Percentiles rank a stretch among this genome's conserved stretches.
phyloP scores from a whole-genome alignment of 2,113 vertebrate genomes.

The Gobiocypris rarus region DNA sequence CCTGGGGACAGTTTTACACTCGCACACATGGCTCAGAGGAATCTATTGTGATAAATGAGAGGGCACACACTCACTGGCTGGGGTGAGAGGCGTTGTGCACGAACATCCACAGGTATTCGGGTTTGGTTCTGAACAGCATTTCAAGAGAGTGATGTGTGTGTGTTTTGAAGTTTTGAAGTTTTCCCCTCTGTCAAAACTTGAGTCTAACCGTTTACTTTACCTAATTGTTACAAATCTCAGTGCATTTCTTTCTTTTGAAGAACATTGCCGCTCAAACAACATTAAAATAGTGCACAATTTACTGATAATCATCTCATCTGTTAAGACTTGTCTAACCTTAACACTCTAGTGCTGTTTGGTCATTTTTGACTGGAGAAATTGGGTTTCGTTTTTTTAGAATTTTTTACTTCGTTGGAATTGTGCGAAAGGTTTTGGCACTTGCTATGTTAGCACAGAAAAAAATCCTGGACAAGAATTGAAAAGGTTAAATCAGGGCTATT shows the following conservation, averaged over 20 bases:
- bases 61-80: slow-evolving; percentile 16
- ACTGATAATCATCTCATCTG: not conserved
- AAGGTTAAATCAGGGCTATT: no score
- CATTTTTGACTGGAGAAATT: no score
- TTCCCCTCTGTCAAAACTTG: no score
- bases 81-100: not conserved
- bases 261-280: not conserved
- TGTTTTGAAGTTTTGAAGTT: no score
- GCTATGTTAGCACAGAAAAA: no score
- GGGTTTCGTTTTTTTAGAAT: no score
- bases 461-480: no score
- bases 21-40: slow-evolving; percentile 47
- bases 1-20: slow-evolving; percentile 50
- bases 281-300: not conserved
- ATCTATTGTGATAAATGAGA: slow-evolving; percentile 57
- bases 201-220: not conserved
- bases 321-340: not conserved
- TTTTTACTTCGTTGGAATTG: no score
- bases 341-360: no score
- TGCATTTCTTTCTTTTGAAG: not conserved
- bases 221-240: not conserved
- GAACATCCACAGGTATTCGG: slow-evolving; percentile 3
- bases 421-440: no score
- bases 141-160: not conserved
- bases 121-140: not conserved